phyloP scores from a whole-genome alignment of 35 echinoderm and acorn worm species.

The Ophioderma brevispina region DNA sequence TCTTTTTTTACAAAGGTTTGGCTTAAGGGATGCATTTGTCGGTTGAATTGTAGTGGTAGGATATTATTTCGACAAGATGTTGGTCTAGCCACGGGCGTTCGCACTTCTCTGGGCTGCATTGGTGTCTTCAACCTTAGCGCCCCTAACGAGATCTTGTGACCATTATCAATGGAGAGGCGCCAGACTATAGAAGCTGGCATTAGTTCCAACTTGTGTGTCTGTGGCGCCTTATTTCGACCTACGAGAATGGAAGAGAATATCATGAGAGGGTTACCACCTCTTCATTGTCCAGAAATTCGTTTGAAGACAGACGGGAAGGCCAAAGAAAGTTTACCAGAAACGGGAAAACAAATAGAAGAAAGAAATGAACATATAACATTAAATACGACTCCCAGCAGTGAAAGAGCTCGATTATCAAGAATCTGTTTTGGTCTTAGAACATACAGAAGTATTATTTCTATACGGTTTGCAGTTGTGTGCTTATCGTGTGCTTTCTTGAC shows the following conservation, averaged over 20 bases:
- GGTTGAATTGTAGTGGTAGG: not conserved
- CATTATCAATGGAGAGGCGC: slow-evolving; percentile 23
- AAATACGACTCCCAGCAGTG: too few relatives aligned
- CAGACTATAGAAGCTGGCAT: not conserved
- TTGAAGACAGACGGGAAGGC: not conserved
- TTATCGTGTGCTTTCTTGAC: not conserved
- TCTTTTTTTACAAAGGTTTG: slow-evolving; percentile 12
- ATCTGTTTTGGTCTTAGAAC: not conserved
- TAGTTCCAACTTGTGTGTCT: not conserved
- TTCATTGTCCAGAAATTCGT: not conserved
- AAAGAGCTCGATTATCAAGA: too few relatives aligned
- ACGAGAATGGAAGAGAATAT: not conserved
- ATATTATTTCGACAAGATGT: slow-evolving; percentile 25
- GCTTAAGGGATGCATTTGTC: not conserved
- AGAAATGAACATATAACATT: too few relatives aligned
- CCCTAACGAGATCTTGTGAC: slow-evolving; percentile 8
- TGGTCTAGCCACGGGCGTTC: slow-evolving; percentile 23
- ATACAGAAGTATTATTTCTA: not conserved
- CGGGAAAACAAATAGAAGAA: too few relatives aligned
- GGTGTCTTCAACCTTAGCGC: slow-evolving; percentile 5
- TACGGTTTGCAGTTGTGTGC: not conserved
- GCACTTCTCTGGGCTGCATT: not conserved
- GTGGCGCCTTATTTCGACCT: slow-evolving; percentile 7
- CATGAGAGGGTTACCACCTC: not conserved
- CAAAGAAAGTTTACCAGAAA: not conserved